Conservation (phyloP, 2,113 vertebrate genomes). For the Globicephala melas region DNA sequence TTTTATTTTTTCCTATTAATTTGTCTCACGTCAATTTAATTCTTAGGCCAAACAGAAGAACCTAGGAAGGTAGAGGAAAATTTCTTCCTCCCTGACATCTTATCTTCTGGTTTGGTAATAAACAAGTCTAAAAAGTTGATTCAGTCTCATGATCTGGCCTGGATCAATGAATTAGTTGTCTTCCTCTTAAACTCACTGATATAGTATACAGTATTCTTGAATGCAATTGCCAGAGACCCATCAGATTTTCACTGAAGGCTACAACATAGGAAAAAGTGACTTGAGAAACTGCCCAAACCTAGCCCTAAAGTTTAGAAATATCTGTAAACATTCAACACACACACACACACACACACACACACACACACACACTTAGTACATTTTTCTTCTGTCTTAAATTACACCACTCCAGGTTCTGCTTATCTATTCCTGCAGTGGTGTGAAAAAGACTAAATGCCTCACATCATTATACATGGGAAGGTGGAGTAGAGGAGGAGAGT, state of each 20-base stretch:
- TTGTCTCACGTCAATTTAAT: not conserved
- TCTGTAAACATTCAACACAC: not conserved
- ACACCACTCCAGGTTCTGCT: not conserved
- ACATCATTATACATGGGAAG: fast-evolving
- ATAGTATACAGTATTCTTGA: not conserved
- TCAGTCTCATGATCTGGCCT: not conserved
- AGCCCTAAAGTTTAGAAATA: not conserved
- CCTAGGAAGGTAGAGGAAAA: not conserved
- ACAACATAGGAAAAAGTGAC: not conserved
- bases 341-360: not conserved
- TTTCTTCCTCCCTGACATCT: not conserved
- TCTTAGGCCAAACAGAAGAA: not conserved
- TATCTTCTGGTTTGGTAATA: not conserved
- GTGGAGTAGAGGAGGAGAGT: too few relatives aligned
- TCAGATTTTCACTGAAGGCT: not conserved
- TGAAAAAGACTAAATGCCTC: not conserved
- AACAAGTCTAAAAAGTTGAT: not conserved
- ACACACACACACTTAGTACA: not conserved
- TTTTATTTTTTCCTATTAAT: not conserved
- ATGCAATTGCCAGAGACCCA: not conserved
- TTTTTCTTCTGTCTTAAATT: not conserved
- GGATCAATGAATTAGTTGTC: not conserved
- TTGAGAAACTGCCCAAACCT: not conserved
- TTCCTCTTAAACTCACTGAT: not conserved
- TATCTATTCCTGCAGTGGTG: not conserved